These are phyloP conservation scores for Alfaro cultratus DNA, from an alignment of 2,797 vertebrate species.

Conservation along the genomic window DNA sequence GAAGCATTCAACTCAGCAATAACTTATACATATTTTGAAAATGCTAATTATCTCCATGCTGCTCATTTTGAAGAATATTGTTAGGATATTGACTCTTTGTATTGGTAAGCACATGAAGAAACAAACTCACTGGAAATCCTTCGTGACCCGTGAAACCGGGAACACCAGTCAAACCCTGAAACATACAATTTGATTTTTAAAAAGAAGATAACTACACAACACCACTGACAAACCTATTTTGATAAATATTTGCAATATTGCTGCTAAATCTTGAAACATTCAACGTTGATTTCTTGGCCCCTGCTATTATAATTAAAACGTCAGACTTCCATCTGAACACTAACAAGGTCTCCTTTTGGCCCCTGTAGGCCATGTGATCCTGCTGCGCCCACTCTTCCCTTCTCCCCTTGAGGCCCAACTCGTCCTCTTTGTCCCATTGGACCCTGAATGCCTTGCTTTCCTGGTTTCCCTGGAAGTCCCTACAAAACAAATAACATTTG, in stretches of 20 bases:
- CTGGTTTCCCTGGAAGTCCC: slow-evolving; percentile 66
- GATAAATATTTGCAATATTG: neutral
- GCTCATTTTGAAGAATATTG: neutral
- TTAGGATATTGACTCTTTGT: neutral
- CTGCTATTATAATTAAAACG: neutral
- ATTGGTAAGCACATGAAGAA: neutral
- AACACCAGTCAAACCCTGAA: slow-evolving; percentile 67
- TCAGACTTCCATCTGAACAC: slow-evolving; percentile 23
- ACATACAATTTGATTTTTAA: slow-evolving; percentile 15
- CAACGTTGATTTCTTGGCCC: neutral
- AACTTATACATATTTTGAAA: neutral
- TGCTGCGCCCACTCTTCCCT: slow-evolving; percentile 59
- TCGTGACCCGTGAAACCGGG: slow-evolving; percentile 67
- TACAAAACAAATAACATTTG: slow-evolving; percentile 8
- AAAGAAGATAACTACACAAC: neutral
- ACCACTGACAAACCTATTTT: neutral
- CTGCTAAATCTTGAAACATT: neutral
- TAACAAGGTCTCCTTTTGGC: slow-evolving; percentile 62
- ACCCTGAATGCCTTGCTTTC: slow-evolving; percentile 50
- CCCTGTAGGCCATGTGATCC: slow-evolving; percentile 60
- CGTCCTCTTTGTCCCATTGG: slow-evolving; percentile 45
- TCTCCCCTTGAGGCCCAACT: slow-evolving; percentile 57
- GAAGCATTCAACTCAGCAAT: neutral
- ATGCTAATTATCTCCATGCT: neutral
- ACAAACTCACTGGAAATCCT: slow-evolving; percentile 69